Conservation (phyloP, 2,888 invertebrate genomes). For the Drosophila subquinaria region DNA sequence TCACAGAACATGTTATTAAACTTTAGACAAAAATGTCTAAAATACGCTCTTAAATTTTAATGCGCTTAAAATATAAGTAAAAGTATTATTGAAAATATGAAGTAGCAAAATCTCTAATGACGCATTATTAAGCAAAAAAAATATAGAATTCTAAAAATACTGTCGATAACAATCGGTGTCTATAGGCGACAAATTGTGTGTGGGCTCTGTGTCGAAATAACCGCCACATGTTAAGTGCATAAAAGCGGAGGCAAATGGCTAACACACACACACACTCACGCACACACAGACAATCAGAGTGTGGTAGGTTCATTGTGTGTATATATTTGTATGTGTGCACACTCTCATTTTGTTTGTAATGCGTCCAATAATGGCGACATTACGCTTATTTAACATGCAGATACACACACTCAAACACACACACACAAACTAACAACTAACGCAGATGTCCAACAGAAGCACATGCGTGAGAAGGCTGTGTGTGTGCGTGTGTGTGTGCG, state of each 20-base stretch:
- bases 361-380: constrained; percentile 81
- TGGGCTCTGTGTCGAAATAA: constrained; percentile 20
- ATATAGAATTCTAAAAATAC: background rate
- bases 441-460: constrained; percentile 51
- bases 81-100: too few species aligned
- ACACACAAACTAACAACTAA: constrained; percentile 33
- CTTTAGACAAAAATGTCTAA: too few species aligned
- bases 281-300: constrained; percentile 19
- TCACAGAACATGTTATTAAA: too few species aligned
- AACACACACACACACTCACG: constrained; percentile 18
- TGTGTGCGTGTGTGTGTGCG: constrained; percentile 26
- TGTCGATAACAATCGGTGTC: constrained; percentile 20
- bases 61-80: too few species aligned
- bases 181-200: constrained; percentile 20
- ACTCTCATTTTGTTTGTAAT: constrained; percentile 78
- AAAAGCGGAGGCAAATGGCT: constrained; percentile 43
- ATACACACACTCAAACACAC: constrained; percentile 39
- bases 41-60: too few species aligned
- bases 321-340: constrained; percentile 40
- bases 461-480: constrained; percentile 46
- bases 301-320: constrained; percentile 19
- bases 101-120: too few species aligned
- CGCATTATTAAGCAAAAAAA: too few species aligned
- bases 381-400: constrained; percentile 81
- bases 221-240: constrained; percentile 53